These are phyloP conservation scores for Drosophila anomelani DNA, from an alignment of 2,888 invertebrate species.

Conservation along the genomic window DNA sequence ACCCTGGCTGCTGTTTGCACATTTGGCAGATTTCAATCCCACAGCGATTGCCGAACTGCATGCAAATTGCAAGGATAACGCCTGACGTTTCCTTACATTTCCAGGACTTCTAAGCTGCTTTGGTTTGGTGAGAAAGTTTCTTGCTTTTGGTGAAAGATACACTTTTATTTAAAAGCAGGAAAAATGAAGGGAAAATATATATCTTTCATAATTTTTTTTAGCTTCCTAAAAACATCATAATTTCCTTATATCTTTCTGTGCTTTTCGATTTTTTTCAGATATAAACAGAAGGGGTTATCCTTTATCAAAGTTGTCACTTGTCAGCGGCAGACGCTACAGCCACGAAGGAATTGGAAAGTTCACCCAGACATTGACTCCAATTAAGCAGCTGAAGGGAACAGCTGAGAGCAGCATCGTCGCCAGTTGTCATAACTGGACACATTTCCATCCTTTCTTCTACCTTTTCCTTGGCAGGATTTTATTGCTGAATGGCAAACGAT, in stretches of 20 bases:
- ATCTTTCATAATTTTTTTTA: not conserved
- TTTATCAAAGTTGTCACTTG: slow-evolving; percentile 42
- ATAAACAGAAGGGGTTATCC: slow-evolving; percentile 11
- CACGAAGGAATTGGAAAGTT: slow-evolving; percentile 31
- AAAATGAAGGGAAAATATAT: not conserved
- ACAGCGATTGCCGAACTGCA: slow-evolving; percentile 46
- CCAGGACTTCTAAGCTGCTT: not conserved
- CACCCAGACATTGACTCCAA: slow-evolving; percentile 45
- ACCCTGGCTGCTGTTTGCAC: slow-evolving; percentile 60
- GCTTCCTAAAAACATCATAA: too few species aligned
- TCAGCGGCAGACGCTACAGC: slow-evolving; percentile 28
- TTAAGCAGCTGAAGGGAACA: slow-evolving; percentile 25
- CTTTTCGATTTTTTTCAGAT: not conserved
- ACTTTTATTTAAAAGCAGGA: too few species aligned
- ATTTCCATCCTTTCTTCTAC: slow-evolving; percentile 7
- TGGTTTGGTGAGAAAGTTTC: not conserved
- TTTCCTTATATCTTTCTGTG: not conserved
- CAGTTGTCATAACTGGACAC: slow-evolving; percentile 32
- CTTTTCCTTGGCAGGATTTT: slow-evolving; percentile 30
- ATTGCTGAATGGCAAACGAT: slow-evolving; percentile 33
- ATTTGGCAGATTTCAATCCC: slow-evolving; percentile 61
- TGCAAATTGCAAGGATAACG: slow-evolving; percentile 55
- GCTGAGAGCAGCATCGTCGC: slow-evolving; percentile 18
- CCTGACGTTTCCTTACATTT: not conserved
- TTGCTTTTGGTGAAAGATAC: not conserved